Percentiles rank a stretch among this genome's conserved stretches.
Evolutionary conservation across 2,797 vertebrate genomes (phyloP).

Genomic region (Sardinella longiceps): DNA sequence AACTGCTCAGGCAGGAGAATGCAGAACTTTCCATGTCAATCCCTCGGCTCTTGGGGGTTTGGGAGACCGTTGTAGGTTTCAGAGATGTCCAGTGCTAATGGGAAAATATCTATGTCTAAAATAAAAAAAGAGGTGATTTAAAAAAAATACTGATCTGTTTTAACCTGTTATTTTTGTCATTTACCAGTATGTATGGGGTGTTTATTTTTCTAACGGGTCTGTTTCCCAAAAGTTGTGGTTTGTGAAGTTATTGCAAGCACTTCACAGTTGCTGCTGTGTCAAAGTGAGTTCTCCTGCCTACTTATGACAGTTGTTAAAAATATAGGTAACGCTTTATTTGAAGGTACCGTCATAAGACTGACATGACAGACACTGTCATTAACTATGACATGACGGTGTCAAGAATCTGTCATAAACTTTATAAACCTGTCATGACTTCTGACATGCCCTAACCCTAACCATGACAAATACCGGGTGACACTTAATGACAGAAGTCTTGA

Average conservation of each 20-base stretch:
- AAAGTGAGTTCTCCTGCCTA: background rate
- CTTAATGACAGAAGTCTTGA: no score
- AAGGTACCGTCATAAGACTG: no score
- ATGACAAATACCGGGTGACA: no score
- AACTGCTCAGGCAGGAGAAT: constrained; percentile 62
- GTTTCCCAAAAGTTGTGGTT: background rate
- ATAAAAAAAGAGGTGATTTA: constrained; percentile 84
- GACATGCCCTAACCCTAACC: no score
- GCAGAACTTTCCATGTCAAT: constrained; percentile 44
- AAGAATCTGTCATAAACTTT: no score
- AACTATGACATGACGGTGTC: no score
- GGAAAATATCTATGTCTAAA: constrained; percentile 78
- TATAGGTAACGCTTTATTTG: no score
- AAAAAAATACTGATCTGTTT: constrained; percentile 51
- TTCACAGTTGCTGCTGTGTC: background rate
- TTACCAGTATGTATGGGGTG: background rate
- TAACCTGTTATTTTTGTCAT: constrained; percentile 46
- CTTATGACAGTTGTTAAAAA: background rate
- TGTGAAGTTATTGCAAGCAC: background rate
- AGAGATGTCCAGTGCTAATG: constrained; percentile 77
- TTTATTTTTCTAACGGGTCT: background rate
- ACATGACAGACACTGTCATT: no score
- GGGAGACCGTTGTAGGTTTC: constrained; percentile 76
- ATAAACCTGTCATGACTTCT: no score
- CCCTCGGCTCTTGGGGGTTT: constrained; percentile 43